A percentile compares a stretch with the other conserved stretches of the same genome.
Conservation (phyloP, 2,113 vertebrate genomes). For the Leucopsar rothschildi region DNA sequence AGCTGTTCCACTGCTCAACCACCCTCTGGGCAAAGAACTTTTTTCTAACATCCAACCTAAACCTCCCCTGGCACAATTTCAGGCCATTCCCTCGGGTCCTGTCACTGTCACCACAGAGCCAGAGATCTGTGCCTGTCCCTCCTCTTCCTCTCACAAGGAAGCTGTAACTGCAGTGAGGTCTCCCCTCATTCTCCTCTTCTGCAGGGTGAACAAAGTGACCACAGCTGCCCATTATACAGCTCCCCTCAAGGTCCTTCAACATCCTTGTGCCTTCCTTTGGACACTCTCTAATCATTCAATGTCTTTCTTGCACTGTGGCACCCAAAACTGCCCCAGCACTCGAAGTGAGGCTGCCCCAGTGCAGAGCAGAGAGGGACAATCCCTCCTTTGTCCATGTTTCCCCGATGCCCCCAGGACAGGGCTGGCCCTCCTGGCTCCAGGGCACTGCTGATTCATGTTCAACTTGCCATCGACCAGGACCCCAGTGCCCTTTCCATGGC, state of each 20-base stretch:
- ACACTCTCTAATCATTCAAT: fast-evolving
- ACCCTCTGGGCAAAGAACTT: not conserved
- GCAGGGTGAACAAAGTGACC: not conserved
- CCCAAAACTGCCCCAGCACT: not conserved
- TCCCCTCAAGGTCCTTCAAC: not conserved
- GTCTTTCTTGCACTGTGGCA: not conserved
- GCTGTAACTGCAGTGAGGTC: not conserved
- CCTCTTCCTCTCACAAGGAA: not conserved
- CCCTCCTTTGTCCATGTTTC: not conserved
- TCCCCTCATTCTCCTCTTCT: not conserved
- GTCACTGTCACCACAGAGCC: fast-evolving
- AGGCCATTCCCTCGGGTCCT: not conserved
- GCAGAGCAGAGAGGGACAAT: fast-evolving
- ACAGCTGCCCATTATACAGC: fast-evolving
- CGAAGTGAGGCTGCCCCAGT: fast-evolving
- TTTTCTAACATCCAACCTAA: not conserved
- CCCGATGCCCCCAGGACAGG: not conserved
- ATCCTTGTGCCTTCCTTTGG: fast-evolving
- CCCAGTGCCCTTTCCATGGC: not conserved
- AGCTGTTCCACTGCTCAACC: not conserved
- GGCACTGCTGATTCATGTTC: not conserved
- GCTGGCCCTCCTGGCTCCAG: not conserved
- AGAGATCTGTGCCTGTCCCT: not conserved
- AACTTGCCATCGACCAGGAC: fast-evolving
- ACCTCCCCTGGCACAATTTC: not conserved